phyloP scores from a whole-genome alignment of 2,113 vertebrate species.

The Puntigrus tetrazona region DNA sequence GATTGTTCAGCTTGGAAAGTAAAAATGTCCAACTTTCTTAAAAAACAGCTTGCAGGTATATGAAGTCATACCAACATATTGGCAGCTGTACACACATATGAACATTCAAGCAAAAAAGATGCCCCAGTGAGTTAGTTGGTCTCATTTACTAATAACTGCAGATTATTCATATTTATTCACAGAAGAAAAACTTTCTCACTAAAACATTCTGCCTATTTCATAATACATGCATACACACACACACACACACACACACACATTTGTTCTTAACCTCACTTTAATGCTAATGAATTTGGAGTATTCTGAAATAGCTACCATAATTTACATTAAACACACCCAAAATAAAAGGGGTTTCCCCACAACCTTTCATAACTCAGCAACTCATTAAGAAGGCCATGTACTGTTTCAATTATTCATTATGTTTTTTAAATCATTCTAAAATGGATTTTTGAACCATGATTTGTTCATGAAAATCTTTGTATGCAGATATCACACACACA shows the following conservation, averaged over 20 bases:
- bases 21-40: not conserved
- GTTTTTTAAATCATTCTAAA: no score
- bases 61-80: not conserved
- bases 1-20: not conserved
- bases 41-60: not conserved
- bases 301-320: not conserved
- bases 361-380: not conserved
- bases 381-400: no score
- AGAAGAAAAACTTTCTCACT: not conserved
- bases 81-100: not conserved
- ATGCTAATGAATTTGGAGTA: not conserved
- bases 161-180: not conserved
- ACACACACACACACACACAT: no score
- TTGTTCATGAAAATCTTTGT: not conserved
- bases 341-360: not conserved
- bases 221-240: not conserved
- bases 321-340: not conserved
- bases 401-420: no score
- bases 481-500: not conserved
- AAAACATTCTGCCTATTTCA: not conserved
- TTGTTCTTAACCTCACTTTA: not conserved
- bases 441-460: no score
- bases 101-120: no score
- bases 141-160: not conserved
- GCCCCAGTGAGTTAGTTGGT: not conserved